Evolutionary conservation across 2,797 vertebrate species (phyloP).

Genomic region (Syngnathus acus): DNA sequence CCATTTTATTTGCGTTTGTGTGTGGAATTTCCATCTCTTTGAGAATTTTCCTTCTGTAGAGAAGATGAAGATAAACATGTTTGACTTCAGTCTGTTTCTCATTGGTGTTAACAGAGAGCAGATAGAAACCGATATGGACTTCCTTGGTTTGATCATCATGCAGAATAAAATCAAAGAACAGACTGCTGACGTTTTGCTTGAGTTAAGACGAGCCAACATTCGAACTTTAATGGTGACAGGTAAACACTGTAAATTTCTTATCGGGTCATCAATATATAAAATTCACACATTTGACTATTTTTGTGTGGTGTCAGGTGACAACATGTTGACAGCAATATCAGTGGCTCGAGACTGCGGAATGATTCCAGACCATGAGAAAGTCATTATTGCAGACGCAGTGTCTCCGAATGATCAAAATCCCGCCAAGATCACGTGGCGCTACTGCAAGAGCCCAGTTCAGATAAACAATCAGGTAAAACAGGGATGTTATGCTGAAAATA

Average conservation of each 20-base stretch:
- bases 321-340: constrained; percentile 2
- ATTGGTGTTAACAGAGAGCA: constrained; percentile 69
- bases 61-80: no score
- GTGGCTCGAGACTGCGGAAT: constrained; percentile 68
- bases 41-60: no score
- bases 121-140: constrained; percentile 91
- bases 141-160: constrained; percentile 94
- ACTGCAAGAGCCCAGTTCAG: constrained; percentile 64
- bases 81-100: neutral
- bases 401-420: constrained; percentile 84
- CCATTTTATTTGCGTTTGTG: no score
- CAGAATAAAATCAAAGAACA: constrained; percentile 96
- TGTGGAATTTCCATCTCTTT: no score
- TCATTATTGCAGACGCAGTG: constrained; percentile 88
- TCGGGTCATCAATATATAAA: no score
- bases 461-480: neutral
- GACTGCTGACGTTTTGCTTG: constrained; percentile 81
- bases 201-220: constrained; percentile 84
- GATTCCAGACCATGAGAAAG: constrained; percentile 82
- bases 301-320: neutral
- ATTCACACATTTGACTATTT: neutral
- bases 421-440: constrained; percentile 88
- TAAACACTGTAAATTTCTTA: neutral
- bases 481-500: neutral
- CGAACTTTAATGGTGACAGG: constrained; percentile 96